These are phyloP conservation scores for Eilema sororculum DNA, from an alignment of 2,888 invertebrate genomes.

Conservation along the genomic window DNA sequence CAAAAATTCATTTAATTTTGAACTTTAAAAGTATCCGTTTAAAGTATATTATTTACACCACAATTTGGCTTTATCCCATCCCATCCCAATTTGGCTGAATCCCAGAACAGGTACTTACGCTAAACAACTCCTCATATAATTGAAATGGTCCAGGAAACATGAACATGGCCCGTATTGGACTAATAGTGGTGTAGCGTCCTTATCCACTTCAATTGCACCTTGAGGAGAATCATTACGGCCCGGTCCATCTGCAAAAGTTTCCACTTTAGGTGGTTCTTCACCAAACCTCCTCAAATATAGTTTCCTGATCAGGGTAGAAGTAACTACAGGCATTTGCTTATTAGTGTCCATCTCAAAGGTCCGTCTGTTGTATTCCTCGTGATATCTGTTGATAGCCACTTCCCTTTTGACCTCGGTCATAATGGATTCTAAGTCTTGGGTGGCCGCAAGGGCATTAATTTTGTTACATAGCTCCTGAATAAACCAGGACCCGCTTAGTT, in stretches of 20 bases:
- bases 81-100: too few relatives aligned
- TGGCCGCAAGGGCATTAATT: conserved; percentile 60
- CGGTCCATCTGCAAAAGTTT: conserved; percentile 23
- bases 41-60: too few relatives aligned
- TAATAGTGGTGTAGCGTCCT: conserved; percentile 49
- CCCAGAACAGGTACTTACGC: conserved; percentile 51
- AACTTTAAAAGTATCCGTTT: too few relatives aligned
- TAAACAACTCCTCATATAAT: conserved; percentile 66
- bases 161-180: conserved; percentile 58
- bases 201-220: conserved; percentile 52
- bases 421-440: conserved; percentile 70
- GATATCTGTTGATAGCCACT: conserved; percentile 68
- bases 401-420: conserved; percentile 70
- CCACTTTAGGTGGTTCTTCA: conserved; percentile 25
- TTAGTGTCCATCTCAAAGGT: conserved; percentile 62
- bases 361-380: conserved; percentile 57
- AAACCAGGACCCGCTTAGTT: conserved; percentile 73
- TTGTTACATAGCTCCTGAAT: conserved; percentile 74
- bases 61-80: too few relatives aligned
- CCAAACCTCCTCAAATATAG: conserved; percentile 62
- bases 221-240: conserved; percentile 15
- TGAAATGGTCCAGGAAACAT: conserved; percentile 64
- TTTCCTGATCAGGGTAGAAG: conserved; percentile 70
- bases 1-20: too few relatives aligned
- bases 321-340: conserved; percentile 68